Evolutionary conservation across 2,888 invertebrate species (phyloP), one percentile per base, ranked within the genome.

Genomic region (Rhorus exstirpatorius): DNA sequence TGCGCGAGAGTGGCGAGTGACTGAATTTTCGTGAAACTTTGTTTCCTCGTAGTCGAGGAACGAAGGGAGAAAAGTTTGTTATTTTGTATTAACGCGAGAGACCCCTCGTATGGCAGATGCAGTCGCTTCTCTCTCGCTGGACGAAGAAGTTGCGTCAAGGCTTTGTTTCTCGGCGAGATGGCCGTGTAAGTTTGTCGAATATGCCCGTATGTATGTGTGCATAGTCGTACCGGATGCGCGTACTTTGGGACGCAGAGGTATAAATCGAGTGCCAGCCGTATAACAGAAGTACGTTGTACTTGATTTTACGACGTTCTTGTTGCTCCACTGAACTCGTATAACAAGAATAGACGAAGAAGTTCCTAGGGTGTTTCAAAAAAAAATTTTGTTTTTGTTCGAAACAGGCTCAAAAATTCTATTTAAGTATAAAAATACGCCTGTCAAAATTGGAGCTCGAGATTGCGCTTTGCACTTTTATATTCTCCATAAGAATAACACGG

Each of bases 71-170:
- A 76, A 77, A 77, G 77, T 77, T 80, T 75, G 46, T 68, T 61
- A 53, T 68, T 49, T 21, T 63, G 70, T 19, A 21, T 38, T 46
- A 67, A 70, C 41, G 41, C 55, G 41, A 46, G 53, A 53, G 60
- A 70, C 61, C 74, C 44, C 74, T 68, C 44, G 61, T 35, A 35
- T 35, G 61, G 68, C 38, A 35, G 58, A 41, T 58, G 65, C 58
- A 24, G 72, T 35, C 72, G 67, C 46, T 65, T 49, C 49, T 26
- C 14, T 38, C 24, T 14, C 51, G n/a, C 60, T 10, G 38, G 65
- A 55, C 65, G 58, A 60, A 60, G 60, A 80, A 80, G 46, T 80
- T 80, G 61, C 61, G 35, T 38, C 67, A 49, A 46, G 68, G 67
- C 58, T 19, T 31, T 41, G 38, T 35, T 41, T 72, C 44, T 31